Evolutionary conservation across 2,113 vertebrate species (phyloP).

Genomic region (Melierax canorus): DNA sequence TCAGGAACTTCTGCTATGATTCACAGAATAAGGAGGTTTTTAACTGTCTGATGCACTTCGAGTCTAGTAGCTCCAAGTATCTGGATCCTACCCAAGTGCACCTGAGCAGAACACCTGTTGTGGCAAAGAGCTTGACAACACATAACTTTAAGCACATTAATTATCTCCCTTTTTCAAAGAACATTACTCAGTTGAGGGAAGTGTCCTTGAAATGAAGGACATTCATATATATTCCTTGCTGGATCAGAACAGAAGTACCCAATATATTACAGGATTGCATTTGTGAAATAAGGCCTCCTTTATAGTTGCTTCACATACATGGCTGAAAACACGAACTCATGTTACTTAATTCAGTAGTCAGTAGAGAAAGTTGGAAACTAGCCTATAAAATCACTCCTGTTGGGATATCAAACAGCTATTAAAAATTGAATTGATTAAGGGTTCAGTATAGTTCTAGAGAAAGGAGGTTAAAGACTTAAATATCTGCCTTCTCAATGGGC

Average conservation of each 20-base stretch:
- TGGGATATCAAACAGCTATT: neutral
- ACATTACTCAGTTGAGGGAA: neutral
- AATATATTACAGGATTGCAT: neutral
- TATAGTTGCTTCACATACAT: neutral
- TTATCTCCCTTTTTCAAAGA: neutral
- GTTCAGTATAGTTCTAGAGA: neutral
- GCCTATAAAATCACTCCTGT: neutral
- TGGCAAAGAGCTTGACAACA: neutral
- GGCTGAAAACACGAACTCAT: neutral
- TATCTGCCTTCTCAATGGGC: neutral
- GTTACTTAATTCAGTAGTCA: neutral
- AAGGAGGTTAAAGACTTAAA: constrained; percentile 6
- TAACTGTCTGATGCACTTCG: neutral
- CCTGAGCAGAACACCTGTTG: neutral
- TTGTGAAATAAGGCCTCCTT: neutral
- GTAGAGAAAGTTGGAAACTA: neutral
- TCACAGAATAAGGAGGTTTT: neutral
- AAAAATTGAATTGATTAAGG: neutral
- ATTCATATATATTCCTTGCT: neutral
- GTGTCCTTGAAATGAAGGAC: neutral
- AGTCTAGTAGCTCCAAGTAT: neutral
- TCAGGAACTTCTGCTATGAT: neutral
- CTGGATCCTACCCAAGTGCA: neutral
- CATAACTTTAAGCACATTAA: neutral
- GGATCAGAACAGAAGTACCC: neutral